Base-by-base conservation (phyloP, 1,140 invertebrate species). In the Microplitis demolitor region DNA sequence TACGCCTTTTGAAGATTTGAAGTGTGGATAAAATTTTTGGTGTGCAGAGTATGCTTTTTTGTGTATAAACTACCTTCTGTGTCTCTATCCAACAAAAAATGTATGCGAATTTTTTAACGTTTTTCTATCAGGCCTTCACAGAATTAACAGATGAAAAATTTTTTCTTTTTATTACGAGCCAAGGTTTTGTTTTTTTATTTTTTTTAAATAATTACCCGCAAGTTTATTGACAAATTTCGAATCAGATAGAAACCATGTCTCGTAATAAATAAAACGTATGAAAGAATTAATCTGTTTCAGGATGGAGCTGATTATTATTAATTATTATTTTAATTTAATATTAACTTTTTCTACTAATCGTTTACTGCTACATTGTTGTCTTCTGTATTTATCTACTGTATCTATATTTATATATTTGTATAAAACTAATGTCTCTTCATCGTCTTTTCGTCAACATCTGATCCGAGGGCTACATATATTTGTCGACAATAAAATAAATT, bases 241-340 rank as follows among this genome's bases (percentile, higher is more conserved):
- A 39, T 11, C 24, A 24, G 24, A 33, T 61, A 24, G 34, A 11
- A 69, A 16, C 53, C 51, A 39, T 60, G 54, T 50, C 69, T 74
- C 70, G 64, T 71, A 64, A 56, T 77, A 16, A 51, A 66, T 60
- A 74, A 51, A 70, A 45, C 61, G 62, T 62, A 6, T 56, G 66
- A 68, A 56, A 45, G 69, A 74, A 77, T 85, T 86, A 78, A 76
- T 87, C 82, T 87, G 85, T 87, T 86, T 81, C 85, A 87, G 85
- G 85, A 85, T 74, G 84, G 80, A 83, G 85, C 82, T 73, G 83
- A 82, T 79, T 77, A 74, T 76, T 62, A 62, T 72, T 78, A 74
- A 69, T 66, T 72, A 71, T 64, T 56, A 63, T 51, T 66, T 66
- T 72, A 37, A 45, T 45, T 45, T 45, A 45, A 45, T 45, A 45